Percentiles rank a stretch among this genome's conserved stretches.
Conservation (phyloP, 2,888 invertebrate genomes). For the Crematogaster levior region DNA sequence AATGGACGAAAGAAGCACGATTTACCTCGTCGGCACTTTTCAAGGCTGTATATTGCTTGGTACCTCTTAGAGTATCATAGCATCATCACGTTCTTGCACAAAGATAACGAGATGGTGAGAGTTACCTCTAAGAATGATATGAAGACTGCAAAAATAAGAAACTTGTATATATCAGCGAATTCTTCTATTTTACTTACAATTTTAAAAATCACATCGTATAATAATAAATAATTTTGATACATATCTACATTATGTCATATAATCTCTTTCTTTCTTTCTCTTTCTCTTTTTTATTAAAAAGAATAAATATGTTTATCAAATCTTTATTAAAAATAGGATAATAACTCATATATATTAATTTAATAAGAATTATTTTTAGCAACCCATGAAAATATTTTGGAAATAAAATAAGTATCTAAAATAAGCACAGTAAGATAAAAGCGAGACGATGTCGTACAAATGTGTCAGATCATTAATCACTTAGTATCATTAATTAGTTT, state of each 20-base stretch:
- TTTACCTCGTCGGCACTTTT: slow-evolving; percentile 73
- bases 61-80: slow-evolving; percentile 70
- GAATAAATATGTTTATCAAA: not conserved
- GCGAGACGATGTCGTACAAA: not conserved
- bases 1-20: slow-evolving; percentile 70
- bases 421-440: not conserved
- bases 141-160: slow-evolving; percentile 51
- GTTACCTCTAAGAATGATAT: slow-evolving; percentile 61
- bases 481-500: slow-evolving; percentile 22
- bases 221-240: not conserved
- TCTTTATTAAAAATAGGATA: not conserved
- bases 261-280: no score
- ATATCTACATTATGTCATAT: not conserved
- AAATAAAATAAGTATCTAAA: not conserved
- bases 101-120: slow-evolving; percentile 64
- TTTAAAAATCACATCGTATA: not conserved
- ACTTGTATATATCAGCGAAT: not conserved
- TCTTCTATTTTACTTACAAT: slow-evolving; percentile 16
- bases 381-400: not conserved
- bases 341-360: not conserved
- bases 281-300: not conserved
- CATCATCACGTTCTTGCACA: slow-evolving; percentile 70
- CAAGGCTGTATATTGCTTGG: slow-evolving; percentile 66
- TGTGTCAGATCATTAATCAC: not conserved
- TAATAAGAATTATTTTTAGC: not conserved